Conservation (phyloP, 2,888 invertebrate genomes). For the Limnephilus marmoratus region DNA sequence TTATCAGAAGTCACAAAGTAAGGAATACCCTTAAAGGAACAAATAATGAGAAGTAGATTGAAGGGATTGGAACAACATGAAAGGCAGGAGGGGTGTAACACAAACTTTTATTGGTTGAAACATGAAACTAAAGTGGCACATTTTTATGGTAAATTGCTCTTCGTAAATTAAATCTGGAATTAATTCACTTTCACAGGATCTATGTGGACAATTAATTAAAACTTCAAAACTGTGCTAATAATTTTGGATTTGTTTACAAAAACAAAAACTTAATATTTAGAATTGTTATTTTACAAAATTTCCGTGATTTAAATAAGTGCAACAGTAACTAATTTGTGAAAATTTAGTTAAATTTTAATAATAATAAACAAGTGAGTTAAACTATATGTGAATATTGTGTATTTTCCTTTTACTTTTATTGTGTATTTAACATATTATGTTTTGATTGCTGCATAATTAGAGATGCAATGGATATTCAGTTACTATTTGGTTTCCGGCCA, state of each 20-base stretch:
- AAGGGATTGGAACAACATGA: neutral
- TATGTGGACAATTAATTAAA: no score
- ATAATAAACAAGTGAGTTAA: neutral
- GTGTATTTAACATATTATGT: no score
- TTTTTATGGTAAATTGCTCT: neutral
- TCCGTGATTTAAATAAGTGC: neutral
- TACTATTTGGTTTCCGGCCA: no score
- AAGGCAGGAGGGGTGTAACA: neutral
- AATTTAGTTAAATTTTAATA: neutral
- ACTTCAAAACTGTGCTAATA: neutral
- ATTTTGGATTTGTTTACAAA: neutral
- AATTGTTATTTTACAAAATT: neutral
- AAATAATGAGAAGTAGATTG: neutral
- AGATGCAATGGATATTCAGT: no score
- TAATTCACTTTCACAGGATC: no score
- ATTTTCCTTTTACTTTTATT: no score
- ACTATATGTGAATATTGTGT: neutral
- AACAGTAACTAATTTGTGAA: neutral
- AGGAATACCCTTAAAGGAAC: neutral
- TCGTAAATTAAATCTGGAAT: neutral
- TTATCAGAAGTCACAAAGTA: neutral
- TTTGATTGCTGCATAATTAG: no score
- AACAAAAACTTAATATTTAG: neutral
- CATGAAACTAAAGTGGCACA: neutral
- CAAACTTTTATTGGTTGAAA: neutral